Percentiles rank a stretch among this genome's conserved stretches.
These are phyloP conservation scores for Anseranas semipalmata DNA, from an alignment of 2,113 vertebrate genomes.

Conservation along the genomic window DNA sequence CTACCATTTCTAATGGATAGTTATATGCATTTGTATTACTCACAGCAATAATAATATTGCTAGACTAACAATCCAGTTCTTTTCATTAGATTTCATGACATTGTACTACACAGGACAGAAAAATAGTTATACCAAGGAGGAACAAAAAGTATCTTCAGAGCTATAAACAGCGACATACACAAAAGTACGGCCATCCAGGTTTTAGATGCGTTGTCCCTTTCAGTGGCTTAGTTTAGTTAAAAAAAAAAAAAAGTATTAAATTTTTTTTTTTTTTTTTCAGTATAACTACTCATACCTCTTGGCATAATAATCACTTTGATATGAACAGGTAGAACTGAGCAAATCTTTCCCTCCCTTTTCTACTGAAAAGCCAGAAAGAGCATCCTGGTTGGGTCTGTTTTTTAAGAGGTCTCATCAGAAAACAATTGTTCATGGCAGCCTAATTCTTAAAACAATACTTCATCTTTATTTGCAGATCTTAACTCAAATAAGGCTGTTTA, in stretches of 20 bases:
- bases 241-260: neutral
- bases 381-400: neutral
- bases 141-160: neutral
- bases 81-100: neutral
- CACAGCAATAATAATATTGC: neutral
- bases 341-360: slow-evolving; percentile 15
- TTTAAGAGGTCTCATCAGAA: slow-evolving; percentile 32
- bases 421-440: slow-evolving; percentile 26
- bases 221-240: neutral
- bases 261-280: too few relatives aligned
- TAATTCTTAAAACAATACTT: slow-evolving; percentile 68
- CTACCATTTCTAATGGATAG: neutral
- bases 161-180: neutral
- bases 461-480: slow-evolving; percentile 73
- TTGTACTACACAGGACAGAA: neutral
- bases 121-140: neutral
- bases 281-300: neutral
- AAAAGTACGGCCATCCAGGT: neutral
- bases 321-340: slow-evolving; percentile 18
- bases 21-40: neutral
- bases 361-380: neutral
- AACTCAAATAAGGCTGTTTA: slow-evolving; percentile 77
- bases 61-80: neutral
- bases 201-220: neutral
- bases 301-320: slow-evolving; percentile 2